Conservation (phyloP, 2,113 vertebrate species). For the Oxyura jamaicensis region DNA sequence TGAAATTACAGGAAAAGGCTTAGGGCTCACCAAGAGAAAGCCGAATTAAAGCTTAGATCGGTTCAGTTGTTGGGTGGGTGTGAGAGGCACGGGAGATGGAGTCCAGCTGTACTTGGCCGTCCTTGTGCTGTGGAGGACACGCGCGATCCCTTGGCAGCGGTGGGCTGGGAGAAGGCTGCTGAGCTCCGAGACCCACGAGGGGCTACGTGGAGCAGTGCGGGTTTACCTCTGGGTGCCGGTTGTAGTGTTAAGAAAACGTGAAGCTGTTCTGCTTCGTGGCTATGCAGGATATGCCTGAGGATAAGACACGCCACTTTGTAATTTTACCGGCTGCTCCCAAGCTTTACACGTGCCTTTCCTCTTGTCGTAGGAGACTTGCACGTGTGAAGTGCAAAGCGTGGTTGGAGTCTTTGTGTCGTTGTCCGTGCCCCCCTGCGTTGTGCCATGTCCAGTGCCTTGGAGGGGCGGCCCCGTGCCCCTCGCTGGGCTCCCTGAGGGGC, state of each 20-base stretch:
- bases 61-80: not conserved
- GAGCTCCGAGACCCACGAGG: fast-evolving
- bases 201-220: fast-evolving
- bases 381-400: not conserved
- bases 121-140: fast-evolving
- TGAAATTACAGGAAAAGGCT: too few relatives aligned
- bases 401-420: not conserved
- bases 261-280: not conserved
- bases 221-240: not conserved
- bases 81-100: not conserved
- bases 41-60: not conserved
- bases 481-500: too few relatives aligned
- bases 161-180: not conserved
- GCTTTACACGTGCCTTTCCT: not conserved
- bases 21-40: not conserved
- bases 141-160: fast-evolving
- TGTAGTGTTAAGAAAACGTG: not conserved
- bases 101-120: too few relatives aligned
- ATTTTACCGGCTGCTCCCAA: not conserved
- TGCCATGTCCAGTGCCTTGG: not conserved
- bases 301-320: not conserved
- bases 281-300: not conserved
- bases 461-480: not conserved
- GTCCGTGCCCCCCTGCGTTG: not conserved
- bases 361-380: not conserved